Evolutionary conservation across 2,797 vertebrate species (phyloP).

Genomic region (Petrocephalus sullivani): DNA sequence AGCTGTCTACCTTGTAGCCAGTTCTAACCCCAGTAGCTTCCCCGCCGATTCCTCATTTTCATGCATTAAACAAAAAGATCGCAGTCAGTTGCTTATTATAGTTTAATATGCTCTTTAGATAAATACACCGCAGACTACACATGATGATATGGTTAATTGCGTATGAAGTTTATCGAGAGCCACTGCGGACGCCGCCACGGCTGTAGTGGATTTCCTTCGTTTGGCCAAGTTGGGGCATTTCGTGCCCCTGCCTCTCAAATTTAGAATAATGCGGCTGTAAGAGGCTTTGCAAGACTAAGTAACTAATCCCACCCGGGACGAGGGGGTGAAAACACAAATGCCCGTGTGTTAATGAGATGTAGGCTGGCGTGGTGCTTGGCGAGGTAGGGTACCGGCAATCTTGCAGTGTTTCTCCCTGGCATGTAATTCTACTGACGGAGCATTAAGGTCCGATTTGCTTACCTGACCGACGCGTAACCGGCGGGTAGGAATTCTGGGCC

Average conservation of each 20-base stretch:
- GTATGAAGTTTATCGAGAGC: background rate
- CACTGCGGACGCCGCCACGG: conserved; percentile 13
- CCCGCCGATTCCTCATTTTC: conserved; percentile 30
- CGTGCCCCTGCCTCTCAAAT: background rate
- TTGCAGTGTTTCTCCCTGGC: background rate
- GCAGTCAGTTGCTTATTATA: conserved; percentile 37
- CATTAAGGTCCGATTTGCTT: conserved; percentile 71
- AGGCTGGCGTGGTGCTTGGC: background rate
- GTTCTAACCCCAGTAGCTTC: conserved; percentile 41
- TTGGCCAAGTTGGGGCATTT: conserved; percentile 12
- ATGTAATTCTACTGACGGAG: conserved; percentile 45
- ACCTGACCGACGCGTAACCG: conserved; percentile 61
- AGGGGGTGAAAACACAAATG: background rate
- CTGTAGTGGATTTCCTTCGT: conserved; percentile 20
- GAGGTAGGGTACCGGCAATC: background rate
- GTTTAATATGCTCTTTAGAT: conserved; percentile 43
- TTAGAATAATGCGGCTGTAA: background rate
- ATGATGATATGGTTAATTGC: conserved; percentile 4
- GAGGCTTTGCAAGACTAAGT: background rate
- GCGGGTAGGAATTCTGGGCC: conserved; percentile 61
- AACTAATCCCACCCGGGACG: background rate
- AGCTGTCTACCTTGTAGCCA: conserved; percentile 46
- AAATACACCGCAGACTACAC: conserved; percentile 31
- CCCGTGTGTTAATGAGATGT: background rate
- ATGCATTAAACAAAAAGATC: conserved; percentile 23